phyloP scores from a whole-genome alignment of 1,140 invertebrate species.

The Sesamia nonagrioides region DNA sequence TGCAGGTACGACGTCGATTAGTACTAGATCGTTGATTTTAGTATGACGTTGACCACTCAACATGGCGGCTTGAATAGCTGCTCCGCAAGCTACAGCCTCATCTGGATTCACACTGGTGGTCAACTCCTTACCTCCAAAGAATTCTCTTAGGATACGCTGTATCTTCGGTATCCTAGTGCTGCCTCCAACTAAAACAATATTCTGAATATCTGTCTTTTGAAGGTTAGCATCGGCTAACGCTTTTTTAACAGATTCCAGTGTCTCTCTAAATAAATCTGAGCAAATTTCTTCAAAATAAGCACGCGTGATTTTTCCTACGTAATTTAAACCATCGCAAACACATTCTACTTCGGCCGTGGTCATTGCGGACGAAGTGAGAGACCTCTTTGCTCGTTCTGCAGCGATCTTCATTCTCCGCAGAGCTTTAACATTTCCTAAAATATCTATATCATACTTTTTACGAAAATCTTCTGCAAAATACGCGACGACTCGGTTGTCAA shows the following conservation, averaged over 20 bases:
- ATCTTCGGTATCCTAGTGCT: conserved; percentile 90
- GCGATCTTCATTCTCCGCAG: conserved; percentile 92
- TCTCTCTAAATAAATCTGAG: conserved; percentile 86
- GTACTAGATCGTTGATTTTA: conserved; percentile 85
- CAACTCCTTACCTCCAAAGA: conserved; percentile 72
- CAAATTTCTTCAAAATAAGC: conserved; percentile 85
- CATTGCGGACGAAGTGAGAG: conserved; percentile 92
- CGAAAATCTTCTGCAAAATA: conserved; percentile 88
- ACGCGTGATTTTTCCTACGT: conserved; percentile 72
- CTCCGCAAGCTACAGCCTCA: conserved; percentile 86
- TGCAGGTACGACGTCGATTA: conserved; percentile 88
- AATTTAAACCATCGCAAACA: conserved; percentile 88
- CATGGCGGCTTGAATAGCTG: conserved; percentile 85
- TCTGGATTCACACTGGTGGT: conserved; percentile 86
- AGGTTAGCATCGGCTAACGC: conserved; percentile 89
- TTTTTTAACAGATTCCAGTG: conserved; percentile 76
- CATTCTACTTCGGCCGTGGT: conserved; percentile 93
- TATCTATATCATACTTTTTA: conserved; percentile 86
- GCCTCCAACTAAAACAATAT: conserved; percentile 91
- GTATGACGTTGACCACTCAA: conserved; percentile 80
- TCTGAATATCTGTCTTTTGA: conserved; percentile 89
- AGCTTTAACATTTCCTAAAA: conserved; percentile 82
- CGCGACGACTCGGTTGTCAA: conserved; percentile 92
- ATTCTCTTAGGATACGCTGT: conserved; percentile 81
- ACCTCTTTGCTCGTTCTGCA: conserved; percentile 94